phyloP scores from a whole-genome alignment of 2,888 invertebrate genomes.

The Melinaea marsaeus region DNA sequence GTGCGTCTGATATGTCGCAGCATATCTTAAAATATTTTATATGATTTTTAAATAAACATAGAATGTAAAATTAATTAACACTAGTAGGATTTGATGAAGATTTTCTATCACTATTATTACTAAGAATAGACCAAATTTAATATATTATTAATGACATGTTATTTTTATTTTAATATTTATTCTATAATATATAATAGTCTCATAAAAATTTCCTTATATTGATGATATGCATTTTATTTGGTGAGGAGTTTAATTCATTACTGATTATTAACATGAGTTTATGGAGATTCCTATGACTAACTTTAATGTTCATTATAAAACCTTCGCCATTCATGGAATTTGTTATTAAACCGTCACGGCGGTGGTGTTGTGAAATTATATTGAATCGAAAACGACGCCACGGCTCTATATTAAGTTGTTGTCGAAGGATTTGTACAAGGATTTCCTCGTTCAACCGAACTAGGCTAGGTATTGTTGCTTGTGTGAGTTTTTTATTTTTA shows the following conservation, averaged over 20 bases:
- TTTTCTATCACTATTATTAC: no score
- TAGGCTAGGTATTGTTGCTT: not conserved
- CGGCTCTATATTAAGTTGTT: constrained; percentile 8
- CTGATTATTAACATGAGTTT: constrained; percentile 18
- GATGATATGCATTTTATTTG: not conserved
- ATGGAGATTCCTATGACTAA: constrained; percentile 29
- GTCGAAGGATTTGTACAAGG: constrained; percentile 15
- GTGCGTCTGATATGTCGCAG: no score
- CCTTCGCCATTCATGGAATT: constrained; percentile 22
- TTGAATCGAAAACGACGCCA: constrained; percentile 13
- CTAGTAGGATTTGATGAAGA: no score
- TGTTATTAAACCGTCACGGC: constrained; percentile 12
- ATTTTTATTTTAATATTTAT: no score
- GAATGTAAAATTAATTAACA: no score
- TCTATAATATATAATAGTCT: no score
- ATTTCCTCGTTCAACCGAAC: constrained; percentile 15
- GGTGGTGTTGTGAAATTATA: constrained; percentile 20
- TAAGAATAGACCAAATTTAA: no score
- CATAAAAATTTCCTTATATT: no score
- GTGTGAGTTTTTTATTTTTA: not conserved
- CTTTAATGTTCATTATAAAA: constrained; percentile 10
- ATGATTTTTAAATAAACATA: no score
- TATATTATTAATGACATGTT: no score
- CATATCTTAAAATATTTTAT: no score
- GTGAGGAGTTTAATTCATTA: constrained; percentile 5